Percentiles rank a stretch among this genome's conserved stretches.
phyloP scores from a whole-genome alignment of 2,888 invertebrate species.

The Arge pagana region DNA sequence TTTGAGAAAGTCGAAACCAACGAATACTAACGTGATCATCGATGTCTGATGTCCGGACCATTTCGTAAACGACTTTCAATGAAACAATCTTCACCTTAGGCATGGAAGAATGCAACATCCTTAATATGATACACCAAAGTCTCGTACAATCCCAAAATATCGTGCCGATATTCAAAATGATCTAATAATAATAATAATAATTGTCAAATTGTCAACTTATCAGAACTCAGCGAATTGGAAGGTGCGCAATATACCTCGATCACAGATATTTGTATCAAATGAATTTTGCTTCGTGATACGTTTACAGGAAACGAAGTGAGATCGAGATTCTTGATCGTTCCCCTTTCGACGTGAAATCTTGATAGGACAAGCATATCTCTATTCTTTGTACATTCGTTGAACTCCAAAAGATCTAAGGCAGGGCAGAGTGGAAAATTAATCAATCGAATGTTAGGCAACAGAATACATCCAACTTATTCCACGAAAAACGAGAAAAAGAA shows the following conservation, averaged over 20 bases:
- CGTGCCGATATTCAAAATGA: slow-evolving; percentile 42
- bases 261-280: slow-evolving; percentile 40
- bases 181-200: slow-evolving; percentile 24
- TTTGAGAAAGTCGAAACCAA: too few species aligned
- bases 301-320: slow-evolving; percentile 41
- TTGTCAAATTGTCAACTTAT: slow-evolving; percentile 4
- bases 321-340: slow-evolving; percentile 41
- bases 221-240: neutral
- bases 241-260: slow-evolving; percentile 35
- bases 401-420: too few species aligned
- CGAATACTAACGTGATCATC: too few species aligned
- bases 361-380: slow-evolving; percentile 24
- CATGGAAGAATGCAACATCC: slow-evolving; percentile 38
- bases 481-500: too few species aligned
- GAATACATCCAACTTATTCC: too few species aligned
- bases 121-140: slow-evolving; percentile 38
- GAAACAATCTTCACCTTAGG: slow-evolving; percentile 35
- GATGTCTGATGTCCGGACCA: too few species aligned
- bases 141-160: slow-evolving; percentile 39
- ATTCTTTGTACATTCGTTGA: slow-evolving; percentile 8
- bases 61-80: too few species aligned
- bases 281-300: slow-evolving; percentile 35
- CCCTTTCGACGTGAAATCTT: slow-evolving; percentile 40
- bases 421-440: too few species aligned
- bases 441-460: too few species aligned